These are phyloP conservation scores for Chromobotia macracanthus DNA, from an alignment of 2,797 vertebrate genomes.

Conservation along the genomic window DNA sequence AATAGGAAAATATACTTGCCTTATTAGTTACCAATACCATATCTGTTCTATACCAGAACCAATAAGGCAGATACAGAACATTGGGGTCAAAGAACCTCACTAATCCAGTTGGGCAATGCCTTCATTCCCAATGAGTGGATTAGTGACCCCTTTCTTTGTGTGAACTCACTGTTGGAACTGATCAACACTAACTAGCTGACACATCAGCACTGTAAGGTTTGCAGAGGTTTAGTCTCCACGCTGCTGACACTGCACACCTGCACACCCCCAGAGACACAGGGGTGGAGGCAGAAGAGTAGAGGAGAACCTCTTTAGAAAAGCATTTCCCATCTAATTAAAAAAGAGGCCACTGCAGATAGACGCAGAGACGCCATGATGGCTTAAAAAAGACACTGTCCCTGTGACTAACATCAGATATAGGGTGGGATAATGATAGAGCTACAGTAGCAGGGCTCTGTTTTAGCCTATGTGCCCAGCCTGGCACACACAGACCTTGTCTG, in stretches of 20 bases:
- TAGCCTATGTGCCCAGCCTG: background rate
- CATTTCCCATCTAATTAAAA: slow-evolving; percentile 51
- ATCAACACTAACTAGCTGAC: slow-evolving; percentile 59
- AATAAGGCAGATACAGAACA: too few species aligned
- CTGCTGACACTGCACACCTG: slow-evolving; percentile 79
- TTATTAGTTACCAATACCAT: too few species aligned
- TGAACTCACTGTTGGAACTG: slow-evolving; percentile 53
- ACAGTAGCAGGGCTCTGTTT: slow-evolving; percentile 34
- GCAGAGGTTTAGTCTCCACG: slow-evolving; percentile 52
- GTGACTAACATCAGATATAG: slow-evolving; percentile 55
- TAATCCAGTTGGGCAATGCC: background rate
- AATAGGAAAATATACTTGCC: too few species aligned
- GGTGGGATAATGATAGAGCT: slow-evolving; percentile 38
- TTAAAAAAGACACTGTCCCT: slow-evolving; percentile 52
- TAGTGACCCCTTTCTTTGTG: background rate
- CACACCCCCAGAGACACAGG: slow-evolving; percentile 59
- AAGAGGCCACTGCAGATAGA: slow-evolving; percentile 57
- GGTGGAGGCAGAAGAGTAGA: slow-evolving; percentile 3
- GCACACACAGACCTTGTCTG: background rate
- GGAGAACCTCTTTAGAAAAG: slow-evolving; percentile 41
- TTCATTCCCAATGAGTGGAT: background rate
- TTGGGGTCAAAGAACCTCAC: too few species aligned
- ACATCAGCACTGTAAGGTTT: too few species aligned
- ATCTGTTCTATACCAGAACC: too few species aligned
- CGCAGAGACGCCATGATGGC: slow-evolving; percentile 38